phyloP scores from a whole-genome alignment of 2,888 invertebrate genomes.

The Trachelus troglodyta region DNA sequence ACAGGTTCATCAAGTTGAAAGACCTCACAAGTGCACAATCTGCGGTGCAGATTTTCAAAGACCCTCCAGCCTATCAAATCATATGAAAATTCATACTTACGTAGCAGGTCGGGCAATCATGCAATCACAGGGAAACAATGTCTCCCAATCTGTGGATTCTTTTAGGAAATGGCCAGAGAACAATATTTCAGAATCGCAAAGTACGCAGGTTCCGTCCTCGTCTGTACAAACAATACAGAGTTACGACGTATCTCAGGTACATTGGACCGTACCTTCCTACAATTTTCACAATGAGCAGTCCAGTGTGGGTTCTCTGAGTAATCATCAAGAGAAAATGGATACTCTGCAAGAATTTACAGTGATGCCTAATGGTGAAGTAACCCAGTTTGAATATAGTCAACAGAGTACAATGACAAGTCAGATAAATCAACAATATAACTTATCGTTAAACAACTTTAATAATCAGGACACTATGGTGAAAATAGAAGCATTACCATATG shows the following conservation, averaged over 20 bases:
- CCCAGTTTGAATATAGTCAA: constrained; percentile 53
- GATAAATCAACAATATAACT: constrained; percentile 47
- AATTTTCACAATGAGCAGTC: constrained; percentile 48
- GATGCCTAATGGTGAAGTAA: constrained; percentile 56
- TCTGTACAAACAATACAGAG: constrained; percentile 44
- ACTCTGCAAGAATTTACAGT: constrained; percentile 58
- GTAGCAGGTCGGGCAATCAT: constrained; percentile 64
- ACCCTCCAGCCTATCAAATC: constrained; percentile 68
- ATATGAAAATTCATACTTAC: constrained; percentile 68
- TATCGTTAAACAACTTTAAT: constrained; percentile 46
- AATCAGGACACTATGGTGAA: constrained; percentile 47
- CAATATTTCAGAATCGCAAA: constrained; percentile 36
- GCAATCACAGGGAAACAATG: constrained; percentile 39
- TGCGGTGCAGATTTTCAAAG: constrained; percentile 67
- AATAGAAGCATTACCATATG: constrained; percentile 42
- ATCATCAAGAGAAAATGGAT: constrained; percentile 48
- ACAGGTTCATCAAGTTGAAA: constrained; percentile 52
- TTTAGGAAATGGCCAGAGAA: constrained; percentile 48
- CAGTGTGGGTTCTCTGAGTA: constrained; percentile 30
- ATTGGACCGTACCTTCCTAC: constrained; percentile 56
- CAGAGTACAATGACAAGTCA: constrained; percentile 39
- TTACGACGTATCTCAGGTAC: constrained; percentile 52
- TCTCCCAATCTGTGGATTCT: constrained; percentile 32
- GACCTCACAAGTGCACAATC: constrained; percentile 63
- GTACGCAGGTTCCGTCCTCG: constrained; percentile 38